Evolutionary conservation across 2,113 vertebrate species (phyloP), one percentile per base, ranked within the genome.

Genomic region (Anthoscopus minutus): DNA sequence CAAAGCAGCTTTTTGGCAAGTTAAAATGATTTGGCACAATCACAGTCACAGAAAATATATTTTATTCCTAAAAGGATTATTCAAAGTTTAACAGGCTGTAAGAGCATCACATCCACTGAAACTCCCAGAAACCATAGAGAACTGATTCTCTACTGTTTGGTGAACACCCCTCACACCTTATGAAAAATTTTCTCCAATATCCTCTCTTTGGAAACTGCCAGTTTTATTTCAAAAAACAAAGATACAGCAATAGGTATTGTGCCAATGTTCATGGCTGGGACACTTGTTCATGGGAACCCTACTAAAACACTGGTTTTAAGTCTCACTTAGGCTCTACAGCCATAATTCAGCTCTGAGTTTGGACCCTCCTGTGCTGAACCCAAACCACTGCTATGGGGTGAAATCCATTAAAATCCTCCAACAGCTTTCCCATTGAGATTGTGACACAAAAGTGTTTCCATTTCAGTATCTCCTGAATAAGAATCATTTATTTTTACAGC

Each of bases 41-140:
- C 81, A 53, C 16, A 93, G 95, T 94, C 91, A 95, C 89, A 96
- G 95, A 97, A 97, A 93, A 96, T 94, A 91, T 84, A 94, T 85
- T 94, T 91, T 93, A 90, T 93, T 96, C 95, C 95, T 97, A 72
- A 95, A 95, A 94, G 89, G 95, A 96, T 97, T 96, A 95, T 97
- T 93, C 83, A 91, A 91, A 94, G 89, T 96, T 93, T 97, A 96
- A 91, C 86, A 40, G 83, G 40, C 84, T 95, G 61, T 89, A 91
- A 85, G 86, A 94, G 73, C 6, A 2, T 61, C 80, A 73, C 67
- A 94, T 95, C 62, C 72, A 5, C 77, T 56, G 69, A 62, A 80
- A 90, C 51, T 74, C 72, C 84, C 80, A 80, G 47, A 74, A 77
- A 77, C 64, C 76, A 67, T 31, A 51, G 51, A 96, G 77, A 86